Conservation (phyloP, 2,113 vertebrate species). For the Dolichotis patagonum region DNA sequence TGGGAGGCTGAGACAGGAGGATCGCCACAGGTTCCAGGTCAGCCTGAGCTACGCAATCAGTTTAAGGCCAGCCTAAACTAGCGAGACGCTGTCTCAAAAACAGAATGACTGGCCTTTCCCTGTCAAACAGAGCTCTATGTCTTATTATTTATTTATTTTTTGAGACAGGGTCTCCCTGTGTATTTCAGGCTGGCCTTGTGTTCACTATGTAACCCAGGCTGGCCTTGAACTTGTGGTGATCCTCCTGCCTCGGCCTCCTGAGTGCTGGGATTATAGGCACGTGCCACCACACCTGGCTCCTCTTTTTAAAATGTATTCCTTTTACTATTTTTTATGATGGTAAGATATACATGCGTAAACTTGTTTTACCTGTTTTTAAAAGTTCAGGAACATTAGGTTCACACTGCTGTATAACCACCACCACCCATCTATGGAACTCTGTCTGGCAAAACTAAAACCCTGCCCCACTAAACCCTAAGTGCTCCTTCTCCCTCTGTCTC, state of each 20-base stretch:
- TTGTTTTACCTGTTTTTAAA: neutral
- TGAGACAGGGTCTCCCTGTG: neutral
- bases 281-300: neutral
- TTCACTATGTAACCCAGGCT: neutral
- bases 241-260: neutral
- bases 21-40: neutral
- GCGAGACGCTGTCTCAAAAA: neutral
- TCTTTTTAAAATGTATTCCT: neutral
- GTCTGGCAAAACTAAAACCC: neutral
- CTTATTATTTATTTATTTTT: neutral
- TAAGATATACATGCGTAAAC: neutral
- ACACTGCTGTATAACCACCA: neutral
- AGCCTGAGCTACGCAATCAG: neutral
- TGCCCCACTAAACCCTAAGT: neutral
- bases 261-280: neutral
- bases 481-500: neutral
- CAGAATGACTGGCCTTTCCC: neutral
- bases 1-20: neutral
- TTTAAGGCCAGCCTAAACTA: neutral
- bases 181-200: neutral
- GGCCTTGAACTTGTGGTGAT: neutral
- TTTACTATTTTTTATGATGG: neutral
- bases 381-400: neutral
- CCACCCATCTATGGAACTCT: neutral
- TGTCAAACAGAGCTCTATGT: neutral